Conservation (phyloP, 2,888 invertebrate species). For the Epirrita christyi region DNA sequence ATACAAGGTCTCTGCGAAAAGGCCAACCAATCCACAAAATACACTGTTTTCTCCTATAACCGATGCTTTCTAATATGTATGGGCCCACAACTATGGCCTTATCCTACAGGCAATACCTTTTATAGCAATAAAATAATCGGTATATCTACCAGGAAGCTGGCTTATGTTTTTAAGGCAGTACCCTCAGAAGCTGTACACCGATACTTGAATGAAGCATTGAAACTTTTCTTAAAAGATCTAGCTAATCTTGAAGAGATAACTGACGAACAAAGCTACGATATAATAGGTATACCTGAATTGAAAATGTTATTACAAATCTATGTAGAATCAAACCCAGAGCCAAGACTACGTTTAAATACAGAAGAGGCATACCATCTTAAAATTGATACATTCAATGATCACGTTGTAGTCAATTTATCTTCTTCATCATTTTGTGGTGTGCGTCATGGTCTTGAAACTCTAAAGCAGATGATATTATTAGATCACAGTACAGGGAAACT, state of each 20-base stretch:
- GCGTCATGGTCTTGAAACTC: constrained; percentile 89
- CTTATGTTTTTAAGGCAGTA: constrained; percentile 71
- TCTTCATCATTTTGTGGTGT: constrained; percentile 90
- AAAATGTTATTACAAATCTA: constrained; percentile 75
- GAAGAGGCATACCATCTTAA: constrained; percentile 89
- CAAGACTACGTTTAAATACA: constrained; percentile 86
- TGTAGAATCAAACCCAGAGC: constrained; percentile 81
- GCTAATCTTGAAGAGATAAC: constrained; percentile 72
- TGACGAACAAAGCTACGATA: constrained; percentile 41
- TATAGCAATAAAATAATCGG: constrained; percentile 85
- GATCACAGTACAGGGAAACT: constrained; percentile 87
- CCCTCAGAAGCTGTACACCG: constrained; percentile 61
- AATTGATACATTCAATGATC: constrained; percentile 66
- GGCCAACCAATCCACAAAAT: constrained; percentile 46
- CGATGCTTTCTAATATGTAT: constrained; percentile 90
- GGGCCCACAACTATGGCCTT: constrained; percentile 89
- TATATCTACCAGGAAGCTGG: constrained; percentile 81
- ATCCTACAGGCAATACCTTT: constrained; percentile 87
- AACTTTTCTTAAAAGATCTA: constrained; percentile 77
- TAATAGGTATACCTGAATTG: constrained; percentile 45
- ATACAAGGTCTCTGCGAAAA: constrained; percentile 59
- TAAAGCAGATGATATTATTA: constrained; percentile 90
- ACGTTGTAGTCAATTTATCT: constrained; percentile 77
- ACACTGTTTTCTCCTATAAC: constrained; percentile 76
- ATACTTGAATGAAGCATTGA: constrained; percentile 72